Evolutionary conservation across 2,888 invertebrate genomes (phyloP).

Genomic region (Dynastes tityus): DNA sequence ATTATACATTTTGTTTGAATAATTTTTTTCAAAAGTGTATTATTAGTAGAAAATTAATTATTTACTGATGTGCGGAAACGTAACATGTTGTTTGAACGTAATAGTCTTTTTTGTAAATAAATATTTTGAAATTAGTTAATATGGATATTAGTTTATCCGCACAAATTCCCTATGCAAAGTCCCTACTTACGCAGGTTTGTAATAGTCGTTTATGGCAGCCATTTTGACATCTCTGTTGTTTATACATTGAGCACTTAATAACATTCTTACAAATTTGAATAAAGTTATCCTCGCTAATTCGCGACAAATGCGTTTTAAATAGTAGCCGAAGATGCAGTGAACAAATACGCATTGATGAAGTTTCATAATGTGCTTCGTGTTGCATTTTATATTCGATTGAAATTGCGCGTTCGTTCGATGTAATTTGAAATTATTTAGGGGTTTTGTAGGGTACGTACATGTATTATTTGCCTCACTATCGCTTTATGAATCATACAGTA

Average conservation of each 20-base stretch:
- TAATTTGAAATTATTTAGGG: constrained; percentile 51
- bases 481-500: not conserved
- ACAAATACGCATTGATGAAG: constrained; percentile 32
- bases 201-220: constrained; percentile 51
- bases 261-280: constrained; percentile 41
- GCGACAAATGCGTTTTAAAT: constrained; percentile 46
- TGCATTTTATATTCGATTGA: constrained; percentile 50
- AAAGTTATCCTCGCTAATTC: constrained; percentile 20
- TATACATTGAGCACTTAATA: constrained; percentile 47
- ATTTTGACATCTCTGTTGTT: constrained; percentile 53
- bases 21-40: too few species aligned
- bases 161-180: constrained; percentile 24
- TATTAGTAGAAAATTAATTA: too few species aligned
- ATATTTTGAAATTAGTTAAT: not conserved
- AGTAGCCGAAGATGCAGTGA: constrained; percentile 24
- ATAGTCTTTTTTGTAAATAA: not conserved
- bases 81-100: not conserved
- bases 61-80: too few species aligned
- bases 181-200: constrained; percentile 50
- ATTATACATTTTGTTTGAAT: too few species aligned
- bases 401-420: constrained; percentile 50
- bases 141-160: not conserved
- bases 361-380: constrained; percentile 44
- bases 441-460: constrained; percentile 50
- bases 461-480: constrained; percentile 8